Evolutionary conservation across 2,113 vertebrate species (phyloP), one percentile per base, ranked within the genome.

Genomic region (Thunnus maccoyii): DNA sequence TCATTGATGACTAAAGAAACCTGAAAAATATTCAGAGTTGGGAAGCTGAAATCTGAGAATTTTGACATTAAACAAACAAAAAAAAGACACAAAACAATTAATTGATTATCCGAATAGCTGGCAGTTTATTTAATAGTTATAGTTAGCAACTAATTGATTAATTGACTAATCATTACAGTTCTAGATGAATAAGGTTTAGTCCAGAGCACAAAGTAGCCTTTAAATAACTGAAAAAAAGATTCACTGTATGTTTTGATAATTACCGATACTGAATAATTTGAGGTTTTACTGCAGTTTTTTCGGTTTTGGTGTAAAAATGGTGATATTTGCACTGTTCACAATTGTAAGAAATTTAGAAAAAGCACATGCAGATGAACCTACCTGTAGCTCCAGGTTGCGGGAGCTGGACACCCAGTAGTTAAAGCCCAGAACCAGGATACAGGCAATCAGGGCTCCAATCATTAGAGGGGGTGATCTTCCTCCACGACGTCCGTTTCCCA

Each of bases 351-450:
- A 63, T 54, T 18, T 3, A 65, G 14, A 54, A 30, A 15, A 32
- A 8, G 68, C 48, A 55, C 2, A 66, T 3, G 80, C 58, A 69
- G 1, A 47, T n/a, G 2, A 52, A 44, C 74, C 83, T 68, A 99
- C 97, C 96, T 99, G 97, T 30, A 99, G 94, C 70, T 97, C 97
- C 77, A 95, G 56, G 4, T 96, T 98, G 76, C 96, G 96, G 16
- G 97, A 98, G 91, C 95, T 98, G 3, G 97, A 96, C 12, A 97
- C 93, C 98, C 98, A 99, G 91, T 99, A 99, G 91, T 98, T 99
- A 90, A 99, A 99, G 62, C 96, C 97, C 81, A 99, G 68, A 82
- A 99, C 94, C 1, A 98, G 89, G 72, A 97, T 72, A 55, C 97
- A 99, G 0, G 96, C 95, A 58, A 98, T 91, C 0, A 99, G 93